Evolutionary conservation across 2,113 vertebrate species (phyloP).

Genomic region (Ornithorhynchus anatinus): DNA sequence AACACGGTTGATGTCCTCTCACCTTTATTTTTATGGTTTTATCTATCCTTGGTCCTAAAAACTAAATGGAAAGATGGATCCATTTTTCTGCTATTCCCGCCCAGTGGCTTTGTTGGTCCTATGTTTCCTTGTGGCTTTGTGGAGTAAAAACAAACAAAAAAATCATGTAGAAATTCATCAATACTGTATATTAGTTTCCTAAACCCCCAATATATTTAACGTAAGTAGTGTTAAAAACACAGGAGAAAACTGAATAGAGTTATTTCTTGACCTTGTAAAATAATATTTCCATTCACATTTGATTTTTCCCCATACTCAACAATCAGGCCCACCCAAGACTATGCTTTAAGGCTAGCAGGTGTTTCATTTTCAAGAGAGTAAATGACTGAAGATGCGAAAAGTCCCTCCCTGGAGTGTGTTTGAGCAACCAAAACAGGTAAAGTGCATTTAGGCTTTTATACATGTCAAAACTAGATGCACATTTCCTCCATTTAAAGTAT

Average conservation of each 20-base stretch:
- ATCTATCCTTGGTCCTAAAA: slow-evolving; percentile 6
- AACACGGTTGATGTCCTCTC: background rate
- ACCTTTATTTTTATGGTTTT: background rate
- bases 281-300: slow-evolving; percentile 15
- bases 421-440: slow-evolving; percentile 22
- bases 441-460: slow-evolving; percentile 25
- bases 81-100: background rate
- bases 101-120: background rate
- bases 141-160: background rate
- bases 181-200: slow-evolving; percentile 16
- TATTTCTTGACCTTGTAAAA: background rate
- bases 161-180: slow-evolving; percentile 9
- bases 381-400: slow-evolving; percentile 10
- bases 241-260: slow-evolving; percentile 17
- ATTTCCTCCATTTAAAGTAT: slow-evolving; percentile 57
- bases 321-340: slow-evolving; percentile 17
- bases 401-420: slow-evolving; percentile 17
- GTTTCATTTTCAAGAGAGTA: slow-evolving; percentile 32
- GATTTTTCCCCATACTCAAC: background rate
- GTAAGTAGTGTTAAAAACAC: slow-evolving; percentile 43
- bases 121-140: background rate
- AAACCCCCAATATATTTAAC: slow-evolving; percentile 56
- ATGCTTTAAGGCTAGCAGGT: slow-evolving; percentile 22
- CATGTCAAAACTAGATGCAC: slow-evolving; percentile 17
- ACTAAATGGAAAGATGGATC: slow-evolving; percentile 11